These are phyloP conservation scores for Aythya baeri DNA, from an alignment of 2,113 vertebrate genomes.

Conservation along the genomic window DNA sequence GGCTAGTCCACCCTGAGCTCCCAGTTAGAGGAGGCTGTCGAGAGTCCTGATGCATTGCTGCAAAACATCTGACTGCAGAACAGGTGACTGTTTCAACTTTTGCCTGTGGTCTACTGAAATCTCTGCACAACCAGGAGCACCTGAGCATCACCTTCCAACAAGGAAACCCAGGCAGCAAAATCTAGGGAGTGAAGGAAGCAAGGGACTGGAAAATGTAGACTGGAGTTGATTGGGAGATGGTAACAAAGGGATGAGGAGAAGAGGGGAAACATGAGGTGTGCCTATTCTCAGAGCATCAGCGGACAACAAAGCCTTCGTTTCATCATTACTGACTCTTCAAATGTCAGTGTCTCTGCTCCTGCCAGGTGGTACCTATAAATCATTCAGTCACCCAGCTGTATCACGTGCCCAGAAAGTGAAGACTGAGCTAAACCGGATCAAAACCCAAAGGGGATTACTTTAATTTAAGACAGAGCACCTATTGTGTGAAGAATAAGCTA, in stretches of 20 bases:
- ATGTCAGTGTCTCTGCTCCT: neutral
- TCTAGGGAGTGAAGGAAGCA: neutral
- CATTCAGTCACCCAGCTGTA: conserved; percentile 26
- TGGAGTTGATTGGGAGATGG: neutral
- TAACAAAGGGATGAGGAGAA: neutral
- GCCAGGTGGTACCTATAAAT: conserved; percentile 42
- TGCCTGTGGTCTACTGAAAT: neutral
- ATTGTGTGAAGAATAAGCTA: neutral
- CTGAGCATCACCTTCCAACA: rapidly evolving
- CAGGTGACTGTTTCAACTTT: neutral
- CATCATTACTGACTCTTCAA: neutral
- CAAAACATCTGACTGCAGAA: neutral
- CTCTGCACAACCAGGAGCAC: neutral
- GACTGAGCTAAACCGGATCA: neutral
- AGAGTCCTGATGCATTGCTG: neutral
- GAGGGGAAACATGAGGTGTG: neutral
- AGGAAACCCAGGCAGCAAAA: neutral
- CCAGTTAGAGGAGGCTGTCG: neutral
- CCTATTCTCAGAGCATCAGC: neutral
- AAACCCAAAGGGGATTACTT: neutral
- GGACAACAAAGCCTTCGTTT: conserved; percentile 4
- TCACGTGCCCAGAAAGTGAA: neutral
- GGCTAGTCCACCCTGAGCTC: neutral
- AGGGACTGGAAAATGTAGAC: neutral
- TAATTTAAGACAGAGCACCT: neutral